Percentiles rank a stretch among this genome's conserved stretches.
Evolutionary conservation across 1,140 invertebrate genomes (phyloP).

Genomic region (Zaprionus tsacasi): DNA sequence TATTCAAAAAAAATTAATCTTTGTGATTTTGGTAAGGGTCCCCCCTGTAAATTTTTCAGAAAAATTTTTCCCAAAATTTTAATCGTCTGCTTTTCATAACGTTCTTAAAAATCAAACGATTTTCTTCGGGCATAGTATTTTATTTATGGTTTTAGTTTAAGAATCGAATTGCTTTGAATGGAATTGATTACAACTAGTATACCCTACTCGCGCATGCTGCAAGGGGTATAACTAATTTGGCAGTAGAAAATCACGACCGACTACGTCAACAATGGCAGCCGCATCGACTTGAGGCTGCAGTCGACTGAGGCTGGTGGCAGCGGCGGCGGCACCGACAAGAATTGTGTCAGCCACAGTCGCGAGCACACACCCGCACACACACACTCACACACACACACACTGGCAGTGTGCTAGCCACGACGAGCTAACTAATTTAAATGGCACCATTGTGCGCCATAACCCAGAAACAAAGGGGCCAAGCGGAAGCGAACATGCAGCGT

Average conservation of each 20-base stretch:
- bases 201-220: neutral
- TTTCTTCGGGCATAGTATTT: too few relatives aligned
- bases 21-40: too few relatives aligned
- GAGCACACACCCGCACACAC: conserved; percentile 15
- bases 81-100: too few relatives aligned
- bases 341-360: conserved; percentile 64
- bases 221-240: conserved; percentile 35
- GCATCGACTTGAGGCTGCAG: conserved; percentile 14
- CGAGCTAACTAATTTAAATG: conserved; percentile 80
- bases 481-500: conserved; percentile 47
- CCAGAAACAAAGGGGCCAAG: conserved; percentile 67
- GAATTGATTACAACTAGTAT: neutral
- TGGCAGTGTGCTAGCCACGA: conserved; percentile 22
- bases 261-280: conserved; percentile 33
- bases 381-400: conserved; percentile 13
- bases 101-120: too few relatives aligned
- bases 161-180: too few relatives aligned
- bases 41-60: too few relatives aligned
- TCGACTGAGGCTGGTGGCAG: neutral
- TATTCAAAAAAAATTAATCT: too few relatives aligned
- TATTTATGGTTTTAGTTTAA: too few relatives aligned
- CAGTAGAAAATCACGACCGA: conserved; percentile 29
- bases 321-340: conserved; percentile 29
- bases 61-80: too few relatives aligned
- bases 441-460: conserved; percentile 71